These are phyloP conservation scores for Papilio helenus DNA, from an alignment of 1,140 invertebrate species.

Conservation along the genomic window DNA sequence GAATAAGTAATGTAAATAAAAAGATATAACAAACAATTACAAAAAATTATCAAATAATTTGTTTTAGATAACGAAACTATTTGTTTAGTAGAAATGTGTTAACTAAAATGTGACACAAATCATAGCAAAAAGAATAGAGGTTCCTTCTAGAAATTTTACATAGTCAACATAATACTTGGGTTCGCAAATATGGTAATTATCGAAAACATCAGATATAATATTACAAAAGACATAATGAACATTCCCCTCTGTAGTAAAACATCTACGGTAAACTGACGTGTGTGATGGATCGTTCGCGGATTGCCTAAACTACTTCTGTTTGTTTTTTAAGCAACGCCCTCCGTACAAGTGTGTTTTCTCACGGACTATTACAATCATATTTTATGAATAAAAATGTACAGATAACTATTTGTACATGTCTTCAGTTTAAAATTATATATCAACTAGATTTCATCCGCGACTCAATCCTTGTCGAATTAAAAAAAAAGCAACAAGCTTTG, in stretches of 20 bases:
- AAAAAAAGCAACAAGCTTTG: no score
- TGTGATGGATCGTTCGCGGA: conserved; percentile 63
- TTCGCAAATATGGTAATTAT: background rate
- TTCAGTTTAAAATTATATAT: background rate
- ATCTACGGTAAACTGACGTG: conserved; percentile 66
- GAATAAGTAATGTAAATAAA: no score
- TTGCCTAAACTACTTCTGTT: conserved; percentile 50
- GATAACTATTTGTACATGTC: background rate
- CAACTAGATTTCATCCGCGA: no score
- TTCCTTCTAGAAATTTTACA: no score
- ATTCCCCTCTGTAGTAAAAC: conserved; percentile 56
- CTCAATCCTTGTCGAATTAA: no score
- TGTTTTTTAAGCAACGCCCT: conserved; percentile 63
- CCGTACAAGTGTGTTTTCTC: conserved; percentile 71
- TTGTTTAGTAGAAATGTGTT: no score
- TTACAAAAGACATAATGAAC: conserved; percentile 35
- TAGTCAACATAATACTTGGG: no score
- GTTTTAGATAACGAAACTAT: no score
- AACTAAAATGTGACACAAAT: no score
- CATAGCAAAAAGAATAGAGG: no score
- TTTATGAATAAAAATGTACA: background rate
- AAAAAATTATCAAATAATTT: no score
- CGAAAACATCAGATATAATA: background rate
- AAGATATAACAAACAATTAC: no score
- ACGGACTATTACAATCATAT: conserved; percentile 48